Conservation (phyloP, 2,113 vertebrate species). For the Thalassarche chlororhynchos region DNA sequence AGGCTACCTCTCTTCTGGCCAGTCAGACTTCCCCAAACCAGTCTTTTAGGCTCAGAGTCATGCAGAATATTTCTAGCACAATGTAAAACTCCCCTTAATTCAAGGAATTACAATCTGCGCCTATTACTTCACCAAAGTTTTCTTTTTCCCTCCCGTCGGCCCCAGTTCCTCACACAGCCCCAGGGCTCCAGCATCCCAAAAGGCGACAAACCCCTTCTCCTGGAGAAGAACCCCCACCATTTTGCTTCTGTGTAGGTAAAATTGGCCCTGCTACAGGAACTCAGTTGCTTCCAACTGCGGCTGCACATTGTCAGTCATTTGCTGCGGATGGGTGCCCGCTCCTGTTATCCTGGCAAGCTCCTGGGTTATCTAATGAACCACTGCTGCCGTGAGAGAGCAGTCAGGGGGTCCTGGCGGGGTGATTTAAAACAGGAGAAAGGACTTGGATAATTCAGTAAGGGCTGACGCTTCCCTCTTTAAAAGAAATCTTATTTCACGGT, state of each 20-base stretch:
- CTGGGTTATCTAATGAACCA: slow-evolving; percentile 58
- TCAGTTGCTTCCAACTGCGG: neutral
- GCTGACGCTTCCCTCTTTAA: slow-evolving; percentile 42
- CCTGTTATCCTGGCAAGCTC: slow-evolving; percentile 47
- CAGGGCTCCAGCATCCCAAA: neutral
- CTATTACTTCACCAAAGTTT: neutral
- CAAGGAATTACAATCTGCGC: neutral
- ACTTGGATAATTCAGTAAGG: neutral
- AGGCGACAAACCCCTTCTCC: neutral
- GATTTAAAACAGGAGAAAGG: slow-evolving; percentile 38
- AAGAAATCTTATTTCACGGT: slow-evolving; percentile 72
- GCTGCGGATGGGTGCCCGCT: slow-evolving; percentile 45
- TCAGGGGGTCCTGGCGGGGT: neutral
- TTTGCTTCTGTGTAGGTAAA: neutral
- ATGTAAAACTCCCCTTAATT: neutral
- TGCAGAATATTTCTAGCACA: neutral
- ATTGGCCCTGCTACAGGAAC: neutral
- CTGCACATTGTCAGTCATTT: neutral
- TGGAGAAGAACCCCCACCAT: neutral
- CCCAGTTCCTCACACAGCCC: neutral
- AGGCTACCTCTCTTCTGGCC: neutral
- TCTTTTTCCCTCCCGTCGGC: rapidly evolving
- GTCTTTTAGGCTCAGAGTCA: neutral
- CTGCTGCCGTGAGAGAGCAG: slow-evolving; percentile 4
- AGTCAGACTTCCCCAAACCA: neutral